A percentile compares a stretch with the other conserved stretches of the same genome.
These are phyloP conservation scores for Harpagoxenus sublaevis DNA, from an alignment of 2,888 invertebrate species.

Conservation along the genomic window DNA sequence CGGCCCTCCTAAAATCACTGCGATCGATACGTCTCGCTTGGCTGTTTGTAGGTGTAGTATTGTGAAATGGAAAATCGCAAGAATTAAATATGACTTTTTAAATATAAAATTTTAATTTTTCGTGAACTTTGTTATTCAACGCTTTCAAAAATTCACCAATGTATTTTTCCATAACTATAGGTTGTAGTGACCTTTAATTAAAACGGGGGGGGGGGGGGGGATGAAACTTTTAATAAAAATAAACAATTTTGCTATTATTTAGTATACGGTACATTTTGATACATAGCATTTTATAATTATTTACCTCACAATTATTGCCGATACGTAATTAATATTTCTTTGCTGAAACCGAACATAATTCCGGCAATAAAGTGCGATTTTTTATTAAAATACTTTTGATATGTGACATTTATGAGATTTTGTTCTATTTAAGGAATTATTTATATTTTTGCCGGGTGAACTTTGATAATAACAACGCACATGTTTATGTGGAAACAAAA, in stretches of 20 bases:
- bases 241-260: constrained; percentile 35
- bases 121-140: neutral
- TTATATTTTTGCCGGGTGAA: neutral
- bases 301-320: constrained; percentile 29
- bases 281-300: constrained; percentile 32
- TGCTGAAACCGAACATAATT: neutral
- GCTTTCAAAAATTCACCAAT: neutral
- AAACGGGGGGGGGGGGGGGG: neutral
- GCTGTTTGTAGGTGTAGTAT: neutral
- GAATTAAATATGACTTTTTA: neutral
- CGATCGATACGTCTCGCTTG: constrained; percentile 6
- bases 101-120: neutral
- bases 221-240: constrained; percentile 20
- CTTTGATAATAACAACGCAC: constrained; percentile 16
- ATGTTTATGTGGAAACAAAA: neutral
- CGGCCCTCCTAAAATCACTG: neutral
- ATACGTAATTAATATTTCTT: neutral
- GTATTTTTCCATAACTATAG: neutral
- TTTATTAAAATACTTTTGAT: constrained; percentile 36
- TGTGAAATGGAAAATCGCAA: constrained; percentile 29
- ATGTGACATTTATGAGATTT: constrained; percentile 10
- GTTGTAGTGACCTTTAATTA: constrained; percentile 6
- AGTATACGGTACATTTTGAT: constrained; percentile 10
- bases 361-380: constrained; percentile 13
- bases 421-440: constrained; percentile 4